Evolutionary conservation across 2,113 vertebrate species (phyloP).

Genomic region (Fulica atra): DNA sequence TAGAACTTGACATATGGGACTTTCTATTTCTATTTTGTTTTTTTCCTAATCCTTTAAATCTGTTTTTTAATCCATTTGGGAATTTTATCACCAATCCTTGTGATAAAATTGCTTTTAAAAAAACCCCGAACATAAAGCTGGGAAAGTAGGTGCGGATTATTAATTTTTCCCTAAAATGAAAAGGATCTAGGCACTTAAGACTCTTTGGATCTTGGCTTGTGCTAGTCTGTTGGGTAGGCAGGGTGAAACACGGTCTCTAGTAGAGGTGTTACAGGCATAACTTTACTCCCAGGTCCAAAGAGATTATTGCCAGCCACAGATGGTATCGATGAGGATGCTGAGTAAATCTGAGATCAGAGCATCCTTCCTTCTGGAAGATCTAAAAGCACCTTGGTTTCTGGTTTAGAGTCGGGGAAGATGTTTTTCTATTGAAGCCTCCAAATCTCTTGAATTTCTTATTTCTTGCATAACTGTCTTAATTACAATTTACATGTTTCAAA

Average conservation of each 20-base stretch:
- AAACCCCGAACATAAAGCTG: not conserved
- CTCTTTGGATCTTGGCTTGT: not conserved
- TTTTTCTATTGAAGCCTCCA: not conserved
- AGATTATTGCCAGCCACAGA: not conserved
- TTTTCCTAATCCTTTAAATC: not conserved
- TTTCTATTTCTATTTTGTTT: not conserved
- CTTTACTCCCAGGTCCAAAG: not conserved
- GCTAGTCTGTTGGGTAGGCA: not conserved
- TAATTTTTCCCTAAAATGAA: not conserved
- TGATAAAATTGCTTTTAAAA: not conserved
- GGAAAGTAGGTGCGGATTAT: not conserved
- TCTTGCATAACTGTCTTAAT: not conserved
- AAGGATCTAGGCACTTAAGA: not conserved
- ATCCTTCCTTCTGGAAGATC: not conserved
- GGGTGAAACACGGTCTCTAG: not conserved
- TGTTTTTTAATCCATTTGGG: not conserved
- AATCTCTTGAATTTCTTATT: not conserved
- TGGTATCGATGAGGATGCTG: not conserved
- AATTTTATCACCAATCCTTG: not conserved
- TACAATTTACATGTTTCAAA: not conserved
- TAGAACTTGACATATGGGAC: not conserved
- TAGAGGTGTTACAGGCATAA: not conserved
- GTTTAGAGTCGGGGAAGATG: not conserved
- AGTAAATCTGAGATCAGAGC: not conserved
- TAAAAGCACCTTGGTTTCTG: not conserved